These are phyloP conservation scores for Euleptes europaea DNA, from an alignment of 2,113 vertebrate genomes.

Conservation along the genomic window DNA sequence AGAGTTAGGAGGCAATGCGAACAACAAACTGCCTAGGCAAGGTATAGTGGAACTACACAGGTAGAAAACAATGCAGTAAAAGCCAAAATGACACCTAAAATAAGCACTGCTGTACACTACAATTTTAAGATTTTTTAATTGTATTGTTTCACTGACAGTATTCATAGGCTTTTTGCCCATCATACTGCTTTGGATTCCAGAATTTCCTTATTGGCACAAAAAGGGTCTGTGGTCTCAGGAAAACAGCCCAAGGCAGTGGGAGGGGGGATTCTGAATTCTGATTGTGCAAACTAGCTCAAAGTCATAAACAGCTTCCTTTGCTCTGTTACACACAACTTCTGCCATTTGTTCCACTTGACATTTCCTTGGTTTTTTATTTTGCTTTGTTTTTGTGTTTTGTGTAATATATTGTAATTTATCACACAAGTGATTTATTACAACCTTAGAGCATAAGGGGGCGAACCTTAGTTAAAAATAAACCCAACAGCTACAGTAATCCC, in stretches of 20 bases:
- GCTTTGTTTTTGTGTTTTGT: background rate
- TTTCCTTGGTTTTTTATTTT: background rate
- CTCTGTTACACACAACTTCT: background rate
- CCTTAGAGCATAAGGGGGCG: slow-evolving; percentile 67
- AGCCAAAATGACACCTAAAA: too few relatives aligned
- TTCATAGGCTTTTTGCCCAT: background rate
- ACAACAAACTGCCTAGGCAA: too few relatives aligned
- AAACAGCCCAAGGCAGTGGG: background rate
- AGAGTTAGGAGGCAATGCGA: too few relatives aligned
- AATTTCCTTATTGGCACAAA: background rate
- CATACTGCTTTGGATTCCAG: background rate
- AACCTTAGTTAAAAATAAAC: slow-evolving; percentile 79
- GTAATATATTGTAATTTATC: slow-evolving; percentile 53
- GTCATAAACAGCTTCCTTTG: background rate
- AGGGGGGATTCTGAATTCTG: background rate
- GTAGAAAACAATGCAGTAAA: too few relatives aligned
- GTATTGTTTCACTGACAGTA: background rate
- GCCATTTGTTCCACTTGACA: slow-evolving; percentile 10
- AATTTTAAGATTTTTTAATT: background rate
- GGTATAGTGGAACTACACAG: too few relatives aligned
- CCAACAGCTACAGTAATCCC: slow-evolving; percentile 77
- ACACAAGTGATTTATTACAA: slow-evolving; percentile 65
- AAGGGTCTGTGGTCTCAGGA: background rate
- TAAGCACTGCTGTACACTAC: too few relatives aligned
- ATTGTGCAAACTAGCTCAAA: background rate